Base-by-base conservation (phyloP, 2,797 vertebrate genomes). In the Fundulus diaphanus region DNA sequence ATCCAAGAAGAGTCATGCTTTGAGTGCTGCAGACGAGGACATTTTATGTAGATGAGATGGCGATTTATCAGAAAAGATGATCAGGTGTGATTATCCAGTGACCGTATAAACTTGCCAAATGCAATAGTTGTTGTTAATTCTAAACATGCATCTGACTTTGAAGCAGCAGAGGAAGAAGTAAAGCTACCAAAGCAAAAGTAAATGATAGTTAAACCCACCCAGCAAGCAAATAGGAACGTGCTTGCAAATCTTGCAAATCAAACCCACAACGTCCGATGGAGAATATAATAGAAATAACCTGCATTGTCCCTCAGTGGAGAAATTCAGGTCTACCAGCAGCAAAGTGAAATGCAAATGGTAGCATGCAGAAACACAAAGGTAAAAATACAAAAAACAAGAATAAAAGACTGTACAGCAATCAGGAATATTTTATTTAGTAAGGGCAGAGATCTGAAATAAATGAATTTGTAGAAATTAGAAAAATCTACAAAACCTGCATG, bases 41-140 rank as follows among this genome's bases (percentile, higher is more conserved):
- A n/a, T 59, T 83, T 37, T 84, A 75, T 74, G 33, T 20, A 13
- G 31, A 73, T 40, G 67, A 69, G 40, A 35, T 9, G 52, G 46
- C 33, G 0, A 29, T 48, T 63, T 63, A 44, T 52, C 61, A 70
- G 68, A 74, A 59, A 48, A 68, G 18, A 75, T 74, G 4, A 80
- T 85, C 16, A 1, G 12, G 35, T 57, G 76, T 42, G 49, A n/a
- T 6, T 12, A 72, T 74, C 22, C 18, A 15, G 35, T 37, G 67
- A 35, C 48, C 0, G 29, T 33, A 13, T 59, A 48, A 42, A 33
- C 1, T 8, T 13, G 49, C 20, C 12, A 35, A 72, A 61, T 46
- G 3, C 20, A 72, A 5, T 51, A 20, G 5, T 18, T 57, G 24
- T 67, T 48, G 69, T 68, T 7, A 8, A 69, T 8, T 37, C 33